Conservation (phyloP, 1,140 invertebrate genomes). For the Contarinia nasturtii region DNA sequence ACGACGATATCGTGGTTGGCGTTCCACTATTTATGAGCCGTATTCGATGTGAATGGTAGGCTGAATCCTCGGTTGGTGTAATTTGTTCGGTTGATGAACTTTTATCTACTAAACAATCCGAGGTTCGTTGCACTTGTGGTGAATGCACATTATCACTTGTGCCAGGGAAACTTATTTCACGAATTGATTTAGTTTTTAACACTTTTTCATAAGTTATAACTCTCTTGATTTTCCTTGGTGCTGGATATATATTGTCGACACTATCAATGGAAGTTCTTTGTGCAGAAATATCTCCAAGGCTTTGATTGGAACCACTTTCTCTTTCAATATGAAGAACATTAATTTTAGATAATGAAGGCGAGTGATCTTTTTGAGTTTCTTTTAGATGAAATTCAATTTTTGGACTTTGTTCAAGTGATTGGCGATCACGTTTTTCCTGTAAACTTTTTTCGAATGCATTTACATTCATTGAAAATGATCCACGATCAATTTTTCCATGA, state of each 20-base stretch:
- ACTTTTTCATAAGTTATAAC: too few relatives aligned
- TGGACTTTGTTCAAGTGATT: constrained; percentile 25
- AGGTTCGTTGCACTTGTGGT: constrained; percentile 4
- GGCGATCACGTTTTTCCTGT: constrained; percentile 31
- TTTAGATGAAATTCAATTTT: constrained; percentile 36
- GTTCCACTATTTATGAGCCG: constrained; percentile 9
- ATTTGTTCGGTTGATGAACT: constrained; percentile 17
- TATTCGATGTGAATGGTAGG: constrained; percentile 30
- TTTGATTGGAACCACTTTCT: constrained; percentile 11
- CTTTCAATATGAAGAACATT: too few relatives aligned
- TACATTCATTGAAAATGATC: constrained; percentile 23
- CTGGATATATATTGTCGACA: too few relatives aligned
- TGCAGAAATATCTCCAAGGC: neutral
- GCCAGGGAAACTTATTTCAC: neutral
- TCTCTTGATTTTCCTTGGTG: too few relatives aligned
- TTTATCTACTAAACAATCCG: too few relatives aligned
- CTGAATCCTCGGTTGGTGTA: constrained; percentile 37
- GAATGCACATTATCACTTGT: constrained; percentile 13
- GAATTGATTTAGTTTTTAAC: too few relatives aligned
- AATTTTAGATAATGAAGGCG: constrained; percentile 5
- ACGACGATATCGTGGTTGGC: constrained; percentile 27
- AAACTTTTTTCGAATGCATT: constrained; percentile 37
- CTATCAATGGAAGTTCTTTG: too few relatives aligned
- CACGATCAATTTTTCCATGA: too few relatives aligned
- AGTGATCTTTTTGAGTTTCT: constrained; percentile 28